phyloP scores from a whole-genome alignment of 2,113 vertebrate species.

The Scomber colias region DNA sequence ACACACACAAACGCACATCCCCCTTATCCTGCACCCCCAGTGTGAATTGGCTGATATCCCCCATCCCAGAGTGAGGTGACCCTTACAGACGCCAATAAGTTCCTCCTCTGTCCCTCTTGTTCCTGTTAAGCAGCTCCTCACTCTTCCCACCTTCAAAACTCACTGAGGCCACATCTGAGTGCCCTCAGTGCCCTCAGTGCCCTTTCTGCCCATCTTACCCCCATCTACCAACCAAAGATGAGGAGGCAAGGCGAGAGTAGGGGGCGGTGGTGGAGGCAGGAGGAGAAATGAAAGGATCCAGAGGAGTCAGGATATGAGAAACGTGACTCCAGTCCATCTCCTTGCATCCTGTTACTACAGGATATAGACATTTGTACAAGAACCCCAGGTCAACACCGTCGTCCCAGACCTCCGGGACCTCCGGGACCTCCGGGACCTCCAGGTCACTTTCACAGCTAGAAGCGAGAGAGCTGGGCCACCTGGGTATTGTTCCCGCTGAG shows the following conservation, averaged over 20 bases:
- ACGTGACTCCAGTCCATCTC: conserved; percentile 81
- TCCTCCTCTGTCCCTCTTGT: conserved; percentile 40
- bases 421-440: conserved; percentile 24
- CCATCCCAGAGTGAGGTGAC: conserved; percentile 61
- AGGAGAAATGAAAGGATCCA: conserved; percentile 19
- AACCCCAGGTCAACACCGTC: conserved; percentile 66
- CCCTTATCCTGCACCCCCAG: conserved; percentile 27
- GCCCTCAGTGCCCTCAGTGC: conserved; percentile 18
- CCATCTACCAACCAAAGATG: conserved; percentile 1
- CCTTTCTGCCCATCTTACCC: conserved; percentile 38
- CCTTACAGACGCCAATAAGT: conserved; percentile 46
- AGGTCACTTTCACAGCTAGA: conserved; percentile 74
- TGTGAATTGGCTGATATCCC: conserved; percentile 68
- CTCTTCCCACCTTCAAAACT: conserved; percentile 22
- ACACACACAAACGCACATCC: conserved; percentile 24
- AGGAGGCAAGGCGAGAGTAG: neutral
- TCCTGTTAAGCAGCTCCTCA: conserved; percentile 40
- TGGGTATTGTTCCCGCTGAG: conserved; percentile 77
- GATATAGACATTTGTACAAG: conserved; percentile 80
- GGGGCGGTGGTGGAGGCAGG: neutral
- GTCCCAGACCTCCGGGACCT: conserved; percentile 39
- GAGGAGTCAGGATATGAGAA: conserved; percentile 77
- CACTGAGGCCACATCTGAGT: neutral
- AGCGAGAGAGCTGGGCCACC: conserved; percentile 57
- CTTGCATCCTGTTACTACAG: conserved; percentile 84